Conservation (phyloP, 2,797 vertebrate genomes). For the Lacerta bilineata region DNA sequence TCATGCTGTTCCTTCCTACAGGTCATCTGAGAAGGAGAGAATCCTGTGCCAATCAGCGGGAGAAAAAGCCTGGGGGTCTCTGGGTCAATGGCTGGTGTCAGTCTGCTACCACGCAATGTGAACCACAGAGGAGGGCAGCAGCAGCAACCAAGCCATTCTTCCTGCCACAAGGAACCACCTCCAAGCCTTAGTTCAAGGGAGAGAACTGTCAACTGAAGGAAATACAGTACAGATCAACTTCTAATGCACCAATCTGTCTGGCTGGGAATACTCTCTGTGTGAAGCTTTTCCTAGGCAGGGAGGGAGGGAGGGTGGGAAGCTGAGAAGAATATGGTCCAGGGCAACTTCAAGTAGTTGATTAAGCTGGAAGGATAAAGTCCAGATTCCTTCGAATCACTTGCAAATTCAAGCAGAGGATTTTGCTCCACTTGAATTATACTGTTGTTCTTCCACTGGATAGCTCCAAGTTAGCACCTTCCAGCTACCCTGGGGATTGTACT, state of each 20-base stretch:
- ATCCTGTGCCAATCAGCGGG: background rate
- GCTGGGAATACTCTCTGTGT: background rate
- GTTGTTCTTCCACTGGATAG: background rate
- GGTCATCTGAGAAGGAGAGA: background rate
- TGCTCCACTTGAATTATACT: background rate
- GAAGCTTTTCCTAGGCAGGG: constrained; percentile 17
- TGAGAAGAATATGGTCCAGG: constrained; percentile 49
- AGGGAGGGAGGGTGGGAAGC: constrained; percentile 29
- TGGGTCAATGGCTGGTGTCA: background rate
- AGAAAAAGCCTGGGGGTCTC: background rate
- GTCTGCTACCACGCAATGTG: background rate
- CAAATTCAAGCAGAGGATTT: constrained; percentile 33
- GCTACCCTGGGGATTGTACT: background rate
- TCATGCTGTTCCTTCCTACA: background rate
- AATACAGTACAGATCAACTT: background rate
- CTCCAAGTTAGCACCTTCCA: background rate
- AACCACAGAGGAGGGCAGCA: background rate
- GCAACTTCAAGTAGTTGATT: too few species aligned
- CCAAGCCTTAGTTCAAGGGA: constrained; percentile 27
- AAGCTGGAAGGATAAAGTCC: constrained; percentile 62
- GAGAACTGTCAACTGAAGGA: background rate
- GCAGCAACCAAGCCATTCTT: background rate
- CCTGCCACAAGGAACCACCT: background rate
- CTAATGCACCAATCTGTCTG: background rate
- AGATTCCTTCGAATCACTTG: constrained; percentile 55